These are phyloP conservation scores for Fulica atra DNA, from an alignment of 2,113 vertebrate genomes.

Conservation along the genomic window DNA sequence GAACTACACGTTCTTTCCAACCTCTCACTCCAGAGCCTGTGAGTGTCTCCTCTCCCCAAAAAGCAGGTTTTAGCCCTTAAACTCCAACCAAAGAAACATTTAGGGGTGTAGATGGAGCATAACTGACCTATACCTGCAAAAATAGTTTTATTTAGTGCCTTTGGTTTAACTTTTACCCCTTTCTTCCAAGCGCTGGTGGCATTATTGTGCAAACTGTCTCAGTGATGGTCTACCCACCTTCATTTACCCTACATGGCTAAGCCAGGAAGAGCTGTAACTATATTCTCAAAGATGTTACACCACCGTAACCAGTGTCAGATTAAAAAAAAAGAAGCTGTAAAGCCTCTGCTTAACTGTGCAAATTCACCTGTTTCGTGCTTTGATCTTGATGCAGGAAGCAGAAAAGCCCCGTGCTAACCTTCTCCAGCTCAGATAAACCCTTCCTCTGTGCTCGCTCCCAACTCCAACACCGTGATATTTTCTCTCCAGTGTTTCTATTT, in stretches of 20 bases:
- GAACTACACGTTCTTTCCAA: background rate
- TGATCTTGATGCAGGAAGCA: background rate
- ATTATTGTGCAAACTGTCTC: background rate
- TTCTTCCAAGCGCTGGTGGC: background rate
- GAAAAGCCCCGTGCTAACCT: background rate
- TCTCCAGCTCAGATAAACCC: background rate
- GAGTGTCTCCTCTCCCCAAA: background rate
- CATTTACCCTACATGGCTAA: rapidly evolving
- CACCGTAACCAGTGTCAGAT: background rate
- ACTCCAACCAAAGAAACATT: background rate
- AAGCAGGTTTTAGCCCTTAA: background rate
- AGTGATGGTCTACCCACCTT: background rate
- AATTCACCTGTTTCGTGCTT: background rate
- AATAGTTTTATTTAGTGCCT: background rate
- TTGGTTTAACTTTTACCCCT: background rate
- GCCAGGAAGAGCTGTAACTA: background rate
- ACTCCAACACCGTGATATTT: background rate
- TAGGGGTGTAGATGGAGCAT: rapidly evolving
- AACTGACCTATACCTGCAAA: background rate
- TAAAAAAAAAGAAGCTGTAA: background rate
- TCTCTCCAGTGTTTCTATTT: background rate
- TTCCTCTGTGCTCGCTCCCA: background rate
- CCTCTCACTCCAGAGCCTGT: background rate
- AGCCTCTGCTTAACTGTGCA: background rate
- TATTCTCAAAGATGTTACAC: background rate